Evolutionary conservation across 2,888 invertebrate genomes (phyloP).

Genomic region (Spatulosminthurus flaviceps): DNA sequence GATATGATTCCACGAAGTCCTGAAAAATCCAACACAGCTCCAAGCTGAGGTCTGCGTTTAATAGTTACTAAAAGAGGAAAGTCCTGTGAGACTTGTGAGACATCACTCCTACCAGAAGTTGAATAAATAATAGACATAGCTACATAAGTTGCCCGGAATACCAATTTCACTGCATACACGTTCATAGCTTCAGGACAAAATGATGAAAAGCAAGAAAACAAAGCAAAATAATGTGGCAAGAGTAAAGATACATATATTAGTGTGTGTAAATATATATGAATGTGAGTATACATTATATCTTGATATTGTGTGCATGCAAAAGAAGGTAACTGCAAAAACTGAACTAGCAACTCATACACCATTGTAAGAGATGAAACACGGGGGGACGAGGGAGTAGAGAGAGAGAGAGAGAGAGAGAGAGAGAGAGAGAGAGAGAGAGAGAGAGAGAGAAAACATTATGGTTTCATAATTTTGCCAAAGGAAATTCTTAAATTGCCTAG

Average conservation of each 20-base stretch:
- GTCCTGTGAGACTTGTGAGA: neutral
- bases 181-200: slow-evolving; percentile 30
- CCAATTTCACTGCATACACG: slow-evolving; percentile 5
- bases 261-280: neutral
- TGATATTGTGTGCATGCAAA: slow-evolving; percentile 24
- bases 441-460: slow-evolving; percentile 47
- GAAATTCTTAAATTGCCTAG: slow-evolving; percentile 52
- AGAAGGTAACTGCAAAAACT: neutral
- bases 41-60: too few species aligned
- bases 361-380: neutral
- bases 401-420: slow-evolving; percentile 19
- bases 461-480: slow-evolving; percentile 51
- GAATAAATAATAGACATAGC: slow-evolving; percentile 4
- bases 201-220: slow-evolving; percentile 30
- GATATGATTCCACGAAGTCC: too few species aligned
- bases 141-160: slow-evolving; percentile 8
- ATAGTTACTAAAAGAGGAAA: neutral
- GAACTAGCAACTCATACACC: neutral
- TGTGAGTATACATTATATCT: too few species aligned
- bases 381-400: neutral
- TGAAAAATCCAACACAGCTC: too few species aligned
- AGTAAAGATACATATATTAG: neutral
- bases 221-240: slow-evolving; percentile 35
- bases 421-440: slow-evolving; percentile 20
- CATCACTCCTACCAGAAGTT: neutral